phyloP scores from a whole-genome alignment of 2,888 invertebrate genomes.

The Lithophane leautieri region DNA sequence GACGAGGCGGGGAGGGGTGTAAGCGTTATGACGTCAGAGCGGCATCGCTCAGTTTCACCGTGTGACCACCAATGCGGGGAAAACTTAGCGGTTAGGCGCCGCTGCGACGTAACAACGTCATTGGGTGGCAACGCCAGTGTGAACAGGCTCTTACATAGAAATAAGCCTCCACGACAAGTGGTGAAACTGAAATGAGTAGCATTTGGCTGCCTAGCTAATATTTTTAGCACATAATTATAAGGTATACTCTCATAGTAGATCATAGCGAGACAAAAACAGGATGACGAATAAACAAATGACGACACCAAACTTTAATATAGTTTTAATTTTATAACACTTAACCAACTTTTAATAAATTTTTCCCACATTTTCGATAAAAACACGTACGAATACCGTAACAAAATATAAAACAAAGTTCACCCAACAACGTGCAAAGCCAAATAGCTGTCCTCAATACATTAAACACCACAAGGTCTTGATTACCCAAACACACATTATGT shows the following conservation, averaged over 20 bases:
- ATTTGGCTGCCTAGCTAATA: not conserved
- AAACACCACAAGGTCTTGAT: slow-evolving; percentile 7
- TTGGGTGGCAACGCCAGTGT: too few relatives aligned
- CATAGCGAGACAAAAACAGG: not conserved
- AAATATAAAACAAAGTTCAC: not conserved
- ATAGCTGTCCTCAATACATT: slow-evolving; percentile 3
- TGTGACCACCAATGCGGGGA: too few relatives aligned
- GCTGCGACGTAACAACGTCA: too few relatives aligned
- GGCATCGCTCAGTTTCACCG: too few relatives aligned
- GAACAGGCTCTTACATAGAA: too few relatives aligned
- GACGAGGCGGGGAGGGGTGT: too few relatives aligned
- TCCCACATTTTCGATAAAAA: not conserved
- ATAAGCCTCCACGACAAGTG: too few relatives aligned
- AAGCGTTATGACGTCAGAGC: too few relatives aligned
- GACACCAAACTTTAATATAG: too few relatives aligned
- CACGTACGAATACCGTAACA: not conserved
- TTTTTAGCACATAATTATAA: not conserved
- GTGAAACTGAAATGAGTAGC: not conserved
- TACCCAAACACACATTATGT: not conserved
- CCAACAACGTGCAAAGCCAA: not conserved
- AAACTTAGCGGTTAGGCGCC: too few relatives aligned
- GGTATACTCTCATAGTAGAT: not conserved
- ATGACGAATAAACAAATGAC: not conserved
- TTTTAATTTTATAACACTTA: not conserved
- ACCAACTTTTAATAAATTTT: too few relatives aligned